Conservation (phyloP, 2,888 invertebrate species). For the Leptodirus hochenwartii region DNA sequence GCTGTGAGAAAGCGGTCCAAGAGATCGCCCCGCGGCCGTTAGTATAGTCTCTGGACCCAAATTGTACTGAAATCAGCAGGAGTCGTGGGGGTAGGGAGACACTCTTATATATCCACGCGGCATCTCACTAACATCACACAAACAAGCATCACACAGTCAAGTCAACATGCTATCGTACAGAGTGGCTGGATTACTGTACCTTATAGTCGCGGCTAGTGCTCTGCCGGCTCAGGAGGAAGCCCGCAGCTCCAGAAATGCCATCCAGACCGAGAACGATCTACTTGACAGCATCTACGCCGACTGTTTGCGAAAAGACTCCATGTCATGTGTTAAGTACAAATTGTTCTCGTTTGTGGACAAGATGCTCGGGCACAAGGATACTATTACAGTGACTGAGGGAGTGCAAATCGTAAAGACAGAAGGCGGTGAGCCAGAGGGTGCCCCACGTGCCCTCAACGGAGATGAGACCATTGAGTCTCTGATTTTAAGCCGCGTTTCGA, state of each 20-base stretch:
- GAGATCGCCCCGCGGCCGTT: constrained; percentile 27
- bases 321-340: constrained; percentile 73
- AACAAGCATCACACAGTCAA: constrained; percentile 11
- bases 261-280: constrained; percentile 57
- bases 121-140: constrained; percentile 23
- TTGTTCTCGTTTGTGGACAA: constrained; percentile 75
- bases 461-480: constrained; percentile 47
- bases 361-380: constrained; percentile 63
- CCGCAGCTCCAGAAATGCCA: constrained; percentile 33
- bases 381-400: constrained; percentile 62
- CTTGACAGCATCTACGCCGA: constrained; percentile 60
- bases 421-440: constrained; percentile 47
- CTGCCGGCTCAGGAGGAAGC: constrained; percentile 50
- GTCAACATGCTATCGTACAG: constrained; percentile 12
- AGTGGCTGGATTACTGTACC: constrained; percentile 28
- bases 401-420: constrained; percentile 65
- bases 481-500: constrained; percentile 47
- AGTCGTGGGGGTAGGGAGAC: constrained; percentile 22
- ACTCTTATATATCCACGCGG: constrained; percentile 25
- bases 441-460: constrained; percentile 50
- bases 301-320: constrained; percentile 65
- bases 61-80: constrained; percentile 23
- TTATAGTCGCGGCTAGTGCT: constrained; percentile 36
- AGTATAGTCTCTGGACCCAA: constrained; percentile 28
- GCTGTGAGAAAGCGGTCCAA: constrained; percentile 30